A percentile compares a stretch with the other conserved stretches of the same genome.
Evolutionary conservation across 2,797 vertebrate genomes (phyloP).

Genomic region (Molossus molossus): DNA sequence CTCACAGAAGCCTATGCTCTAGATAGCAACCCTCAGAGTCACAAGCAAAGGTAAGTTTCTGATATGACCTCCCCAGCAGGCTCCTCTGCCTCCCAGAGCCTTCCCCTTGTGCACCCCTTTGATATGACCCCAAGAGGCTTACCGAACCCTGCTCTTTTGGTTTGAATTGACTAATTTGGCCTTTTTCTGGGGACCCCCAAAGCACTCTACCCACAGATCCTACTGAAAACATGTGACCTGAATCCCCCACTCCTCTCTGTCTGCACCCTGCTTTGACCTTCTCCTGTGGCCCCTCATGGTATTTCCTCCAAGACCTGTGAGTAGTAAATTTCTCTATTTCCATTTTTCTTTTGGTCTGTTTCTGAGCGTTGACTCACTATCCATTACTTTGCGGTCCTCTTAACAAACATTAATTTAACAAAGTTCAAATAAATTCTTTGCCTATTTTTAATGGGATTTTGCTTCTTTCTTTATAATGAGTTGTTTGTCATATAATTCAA

Average conservation of each 20-base stretch:
- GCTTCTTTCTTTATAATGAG: not conserved
- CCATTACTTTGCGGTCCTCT: not conserved
- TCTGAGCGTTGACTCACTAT: not conserved
- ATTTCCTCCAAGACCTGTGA: not conserved
- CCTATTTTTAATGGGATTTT: not conserved
- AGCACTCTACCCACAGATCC: not conserved
- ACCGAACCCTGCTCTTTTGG: not conserved
- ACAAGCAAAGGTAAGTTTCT: not conserved
- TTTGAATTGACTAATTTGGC: not conserved
- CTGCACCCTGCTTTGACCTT: not conserved
- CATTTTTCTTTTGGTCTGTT: not conserved
- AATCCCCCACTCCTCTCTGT: not conserved
- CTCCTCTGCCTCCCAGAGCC: not conserved
- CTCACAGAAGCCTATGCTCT: not conserved
- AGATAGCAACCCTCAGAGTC: not conserved
- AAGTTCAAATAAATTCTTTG: not conserved
- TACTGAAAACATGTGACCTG: not conserved
- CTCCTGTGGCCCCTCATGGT: not conserved
- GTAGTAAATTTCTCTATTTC: not conserved
- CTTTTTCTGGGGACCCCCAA: not conserved
- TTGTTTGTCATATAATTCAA: slow-evolving; percentile 28
- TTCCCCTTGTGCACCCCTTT: not conserved
- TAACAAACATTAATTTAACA: slow-evolving; percentile 16
- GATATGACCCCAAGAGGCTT: not conserved
- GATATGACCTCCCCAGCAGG: not conserved